These are phyloP conservation scores for Plutomurus gul DNA, from an alignment of 1,140 invertebrate species.

Conservation along the genomic window DNA sequence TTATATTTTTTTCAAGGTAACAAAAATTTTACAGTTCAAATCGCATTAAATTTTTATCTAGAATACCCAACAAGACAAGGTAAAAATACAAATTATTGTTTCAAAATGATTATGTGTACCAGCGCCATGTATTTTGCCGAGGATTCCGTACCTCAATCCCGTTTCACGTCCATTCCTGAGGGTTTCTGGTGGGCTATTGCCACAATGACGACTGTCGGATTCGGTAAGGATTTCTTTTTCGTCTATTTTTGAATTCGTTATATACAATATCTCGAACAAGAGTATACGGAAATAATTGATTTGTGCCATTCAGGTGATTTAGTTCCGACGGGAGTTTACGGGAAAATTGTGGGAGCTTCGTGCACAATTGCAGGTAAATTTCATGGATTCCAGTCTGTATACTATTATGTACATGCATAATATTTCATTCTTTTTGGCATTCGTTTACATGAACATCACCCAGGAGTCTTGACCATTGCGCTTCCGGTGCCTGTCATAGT, in stretches of 20 bases:
- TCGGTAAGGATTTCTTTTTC: conserved; percentile 70
- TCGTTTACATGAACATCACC: no score
- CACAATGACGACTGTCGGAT: conserved; percentile 71
- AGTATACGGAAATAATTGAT: no score
- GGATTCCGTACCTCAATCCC: conserved; percentile 82
- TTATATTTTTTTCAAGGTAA: conserved; percentile 68
- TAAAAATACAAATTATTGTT: no score
- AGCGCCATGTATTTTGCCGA: conserved; percentile 72
- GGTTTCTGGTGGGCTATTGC: conserved; percentile 85
- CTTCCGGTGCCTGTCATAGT: neutral
- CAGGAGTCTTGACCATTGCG: neutral
- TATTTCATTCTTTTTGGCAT: no score
- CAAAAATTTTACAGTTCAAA: neutral
- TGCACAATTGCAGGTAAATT: neutral
- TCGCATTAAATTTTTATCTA: no score
- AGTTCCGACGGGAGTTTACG: neutral
- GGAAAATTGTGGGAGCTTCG: neutral
- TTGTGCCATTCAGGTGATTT: neutral
- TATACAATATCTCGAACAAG: no score
- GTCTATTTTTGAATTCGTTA: no score
- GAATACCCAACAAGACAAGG: no score
- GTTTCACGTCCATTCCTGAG: conserved; percentile 97
- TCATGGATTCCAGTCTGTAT: no score
- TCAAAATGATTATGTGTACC: neutral
- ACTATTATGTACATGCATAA: no score